A percentile compares a stretch with the other conserved stretches of the same genome.
Evolutionary conservation across 1,140 invertebrate genomes (phyloP).

Genomic region (Bombus vancouverensis): DNA sequence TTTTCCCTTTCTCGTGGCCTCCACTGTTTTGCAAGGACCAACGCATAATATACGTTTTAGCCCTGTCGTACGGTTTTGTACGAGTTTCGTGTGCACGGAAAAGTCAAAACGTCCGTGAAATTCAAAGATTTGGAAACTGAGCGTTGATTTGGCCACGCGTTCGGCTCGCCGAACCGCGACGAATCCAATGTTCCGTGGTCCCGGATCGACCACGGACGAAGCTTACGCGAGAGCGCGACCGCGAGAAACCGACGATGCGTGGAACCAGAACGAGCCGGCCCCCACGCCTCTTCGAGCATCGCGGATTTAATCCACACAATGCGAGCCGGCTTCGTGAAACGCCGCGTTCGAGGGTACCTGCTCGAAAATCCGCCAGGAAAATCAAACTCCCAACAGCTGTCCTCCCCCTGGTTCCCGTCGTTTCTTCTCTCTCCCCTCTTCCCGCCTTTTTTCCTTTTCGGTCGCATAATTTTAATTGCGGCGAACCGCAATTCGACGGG

Average conservation of each 20-base stretch:
- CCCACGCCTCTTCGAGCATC: background rate
- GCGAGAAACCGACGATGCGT: conserved; percentile 13
- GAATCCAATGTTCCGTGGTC: no score
- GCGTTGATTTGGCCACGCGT: no score
- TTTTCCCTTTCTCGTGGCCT: background rate
- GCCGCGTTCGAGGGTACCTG: background rate
- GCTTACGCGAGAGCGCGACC: background rate
- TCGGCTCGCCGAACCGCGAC: no score
- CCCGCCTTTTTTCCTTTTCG: background rate
- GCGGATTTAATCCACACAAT: conserved; percentile 19
- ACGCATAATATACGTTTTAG: no score
- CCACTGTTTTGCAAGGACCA: no score
- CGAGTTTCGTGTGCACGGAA: no score
- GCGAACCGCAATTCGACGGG: background rate
- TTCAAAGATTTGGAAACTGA: no score
- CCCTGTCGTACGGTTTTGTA: no score
- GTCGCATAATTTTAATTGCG: conserved; percentile 7
- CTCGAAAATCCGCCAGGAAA: background rate
- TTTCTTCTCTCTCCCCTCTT: no score
- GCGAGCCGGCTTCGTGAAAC: background rate
- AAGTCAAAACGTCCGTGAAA: no score
- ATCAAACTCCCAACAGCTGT: background rate
- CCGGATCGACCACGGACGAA: conserved; percentile 11
- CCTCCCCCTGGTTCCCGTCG: no score
- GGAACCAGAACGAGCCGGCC: background rate